Evolutionary conservation across 2,888 invertebrate species (phyloP).

Genomic region (Drosophila mayaguana): DNA sequence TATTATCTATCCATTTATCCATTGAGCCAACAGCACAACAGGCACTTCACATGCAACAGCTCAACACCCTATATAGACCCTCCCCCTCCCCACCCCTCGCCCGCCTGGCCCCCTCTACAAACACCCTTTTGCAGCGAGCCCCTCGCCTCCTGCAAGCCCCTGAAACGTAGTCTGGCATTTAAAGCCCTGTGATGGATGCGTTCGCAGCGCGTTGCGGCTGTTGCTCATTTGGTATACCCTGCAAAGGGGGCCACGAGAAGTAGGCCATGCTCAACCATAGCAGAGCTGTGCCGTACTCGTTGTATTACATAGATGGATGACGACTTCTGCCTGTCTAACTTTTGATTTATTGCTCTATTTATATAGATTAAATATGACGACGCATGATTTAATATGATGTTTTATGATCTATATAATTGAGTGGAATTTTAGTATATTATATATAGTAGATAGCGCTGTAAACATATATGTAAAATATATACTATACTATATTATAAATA

Average conservation of each 20-base stretch:
- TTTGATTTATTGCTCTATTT: not conserved
- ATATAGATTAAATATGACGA: not conserved
- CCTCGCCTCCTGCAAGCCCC: not conserved
- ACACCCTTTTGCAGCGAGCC: not conserved
- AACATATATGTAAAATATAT: no score
- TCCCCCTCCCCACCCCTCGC: not conserved
- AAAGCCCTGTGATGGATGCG: slow-evolving; percentile 61
- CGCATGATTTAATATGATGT: not conserved
- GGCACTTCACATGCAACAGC: slow-evolving; percentile 55
- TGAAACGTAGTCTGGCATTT: slow-evolving; percentile 34
- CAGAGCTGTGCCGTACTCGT: not conserved
- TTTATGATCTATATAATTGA: not conserved
- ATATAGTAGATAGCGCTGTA: not conserved
- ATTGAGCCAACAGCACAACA: slow-evolving; percentile 63
- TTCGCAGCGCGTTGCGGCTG: slow-evolving; percentile 51
- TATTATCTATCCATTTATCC: slow-evolving; percentile 78
- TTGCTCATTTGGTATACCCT: slow-evolving; percentile 56
- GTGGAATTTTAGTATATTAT: not conserved
- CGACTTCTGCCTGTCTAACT: not conserved
- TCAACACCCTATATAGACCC: slow-evolving; percentile 30
- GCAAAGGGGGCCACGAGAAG: not conserved
- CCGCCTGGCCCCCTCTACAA: not conserved
- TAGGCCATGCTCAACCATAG: not conserved
- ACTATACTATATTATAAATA: no score
- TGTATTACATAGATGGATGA: not conserved